Base-by-base conservation (phyloP, 2,797 vertebrate species). In the Hydrolagus colliei region DNA sequence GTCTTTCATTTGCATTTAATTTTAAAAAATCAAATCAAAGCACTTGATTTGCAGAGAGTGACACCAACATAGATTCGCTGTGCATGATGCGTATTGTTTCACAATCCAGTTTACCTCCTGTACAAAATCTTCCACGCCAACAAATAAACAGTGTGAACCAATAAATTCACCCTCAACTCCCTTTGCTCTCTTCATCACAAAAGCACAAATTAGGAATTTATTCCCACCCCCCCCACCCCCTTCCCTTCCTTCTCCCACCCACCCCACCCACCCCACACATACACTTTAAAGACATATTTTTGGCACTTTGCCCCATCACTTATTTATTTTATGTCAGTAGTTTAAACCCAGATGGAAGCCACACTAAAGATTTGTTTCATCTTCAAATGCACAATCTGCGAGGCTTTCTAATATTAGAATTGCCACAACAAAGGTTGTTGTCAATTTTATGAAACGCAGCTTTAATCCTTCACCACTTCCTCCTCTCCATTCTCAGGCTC, bases 1-100 rank as follows among this genome's bases (percentile, higher is more conserved):
- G 79, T 41, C 71, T 71, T 41, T 71, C 22, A 84, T 71, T 84
- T 84, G 63, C 65, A 84, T 71, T 84, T 71, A 84, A 84, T 84
- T 80, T 41, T 16, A 16, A 32, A 79, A 27, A 65, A 80, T 77
- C 65, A 84, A 35, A 82, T 82, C 63, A 82, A 82, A 67, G 22
- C 14, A 67, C 1, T 22, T 52, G 32, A 41, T 84, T 41, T 52
- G 65, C 13, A 11, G 35, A 68, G 65, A 84, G 71, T 84, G 79
- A 68, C 79, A 77, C 75, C 67, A 71, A 41, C 52, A 84, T 67
- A 35, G 16, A 52, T 52, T 52, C 41, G 41, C 11, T 71, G 16
- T 77, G 20, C 32, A 68, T 68, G 71, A 68, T 67, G 14, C 41
- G 71, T 68, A 84, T 41, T 4, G 41, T 84, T 41, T 68, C 79